A percentile compares a stretch with the other conserved stretches of the same genome.
phyloP scores from a whole-genome alignment of 1,140 invertebrate genomes.

The Drusus annulatus region DNA sequence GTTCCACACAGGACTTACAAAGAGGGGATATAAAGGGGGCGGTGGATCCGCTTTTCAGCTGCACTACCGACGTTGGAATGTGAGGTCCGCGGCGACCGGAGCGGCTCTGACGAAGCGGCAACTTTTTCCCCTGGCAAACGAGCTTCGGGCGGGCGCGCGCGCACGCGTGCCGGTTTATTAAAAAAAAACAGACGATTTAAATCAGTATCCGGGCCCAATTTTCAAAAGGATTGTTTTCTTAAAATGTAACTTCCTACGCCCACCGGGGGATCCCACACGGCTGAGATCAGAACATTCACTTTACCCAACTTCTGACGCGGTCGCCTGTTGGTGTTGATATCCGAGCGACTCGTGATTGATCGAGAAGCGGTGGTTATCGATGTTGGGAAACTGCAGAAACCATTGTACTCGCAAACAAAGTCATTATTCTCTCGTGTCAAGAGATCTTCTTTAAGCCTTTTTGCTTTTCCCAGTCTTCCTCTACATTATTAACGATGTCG shows the following conservation, averaged over 20 bases:
- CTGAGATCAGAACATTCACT: not conserved
- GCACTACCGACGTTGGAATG: constrained; percentile 68
- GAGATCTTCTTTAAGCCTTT: no score
- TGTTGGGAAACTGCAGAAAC: not conserved
- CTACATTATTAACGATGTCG: no score
- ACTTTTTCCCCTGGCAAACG: constrained; percentile 38
- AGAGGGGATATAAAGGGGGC: constrained; percentile 50
- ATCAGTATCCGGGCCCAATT: constrained; percentile 59
- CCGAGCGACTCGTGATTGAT: constrained; percentile 12
- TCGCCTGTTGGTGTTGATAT: not conserved
- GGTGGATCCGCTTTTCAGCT: constrained; percentile 50
- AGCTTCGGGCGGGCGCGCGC: constrained; percentile 24
- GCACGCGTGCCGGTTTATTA: constrained; percentile 41
- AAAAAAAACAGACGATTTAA: constrained; percentile 51
- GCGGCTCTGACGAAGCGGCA: constrained; percentile 68
- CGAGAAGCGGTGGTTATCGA: not conserved
- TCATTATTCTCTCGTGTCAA: no score
- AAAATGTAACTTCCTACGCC: constrained; percentile 50
- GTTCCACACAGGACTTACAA: constrained; percentile 51
- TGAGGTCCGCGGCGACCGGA: constrained; percentile 72
- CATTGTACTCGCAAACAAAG: no score
- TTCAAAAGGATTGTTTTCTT: constrained; percentile 58
- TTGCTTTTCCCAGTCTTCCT: no score
- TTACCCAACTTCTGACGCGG: not conserved
- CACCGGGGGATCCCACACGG: constrained; percentile 4